These are phyloP conservation scores for Camponotus fellah DNA, from an alignment of 2,888 invertebrate species.

Conservation along the genomic window DNA sequence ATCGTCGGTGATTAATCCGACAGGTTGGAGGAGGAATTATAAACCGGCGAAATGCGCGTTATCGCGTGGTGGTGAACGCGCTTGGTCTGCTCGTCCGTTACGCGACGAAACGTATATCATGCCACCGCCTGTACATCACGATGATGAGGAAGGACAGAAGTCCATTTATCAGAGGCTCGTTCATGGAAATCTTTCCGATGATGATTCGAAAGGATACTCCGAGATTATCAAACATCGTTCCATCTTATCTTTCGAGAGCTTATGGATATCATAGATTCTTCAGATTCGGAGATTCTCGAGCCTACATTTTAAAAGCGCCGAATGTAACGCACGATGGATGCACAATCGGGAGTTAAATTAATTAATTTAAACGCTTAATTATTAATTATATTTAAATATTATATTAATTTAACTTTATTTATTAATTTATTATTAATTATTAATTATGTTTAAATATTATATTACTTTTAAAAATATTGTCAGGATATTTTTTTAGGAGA, in stretches of 20 bases:
- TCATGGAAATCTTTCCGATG: constrained; percentile 38
- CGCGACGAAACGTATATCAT: not conserved
- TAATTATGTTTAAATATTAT: too few relatives aligned
- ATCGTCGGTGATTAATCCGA: constrained; percentile 70
- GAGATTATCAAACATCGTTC: constrained; percentile 31
- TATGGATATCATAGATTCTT: not conserved
- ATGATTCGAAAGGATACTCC: constrained; percentile 22
- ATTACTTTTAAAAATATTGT: not conserved
- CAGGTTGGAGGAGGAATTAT: constrained; percentile 63
- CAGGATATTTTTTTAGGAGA: not conserved
- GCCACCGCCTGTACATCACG: not conserved
- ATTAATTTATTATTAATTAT: not conserved
- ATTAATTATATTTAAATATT: too few relatives aligned
- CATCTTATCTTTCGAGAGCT: constrained; percentile 19
- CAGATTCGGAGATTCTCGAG: not conserved
- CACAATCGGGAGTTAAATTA: constrained; percentile 39
- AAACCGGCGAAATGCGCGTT: constrained; percentile 61
- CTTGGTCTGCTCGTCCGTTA: too few relatives aligned
- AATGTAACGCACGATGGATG: not conserved
- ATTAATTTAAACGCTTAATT: constrained; percentile 40
- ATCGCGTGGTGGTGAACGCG: constrained; percentile 38
- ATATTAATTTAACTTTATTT: too few relatives aligned
- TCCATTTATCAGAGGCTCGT: constrained; percentile 47
- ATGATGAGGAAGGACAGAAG: constrained; percentile 43
- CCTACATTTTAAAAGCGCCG: not conserved